Evolutionary conservation across 2,113 vertebrate species (phyloP), one percentile per base, ranked within the genome.

Genomic region (Spea bombifrons): DNA sequence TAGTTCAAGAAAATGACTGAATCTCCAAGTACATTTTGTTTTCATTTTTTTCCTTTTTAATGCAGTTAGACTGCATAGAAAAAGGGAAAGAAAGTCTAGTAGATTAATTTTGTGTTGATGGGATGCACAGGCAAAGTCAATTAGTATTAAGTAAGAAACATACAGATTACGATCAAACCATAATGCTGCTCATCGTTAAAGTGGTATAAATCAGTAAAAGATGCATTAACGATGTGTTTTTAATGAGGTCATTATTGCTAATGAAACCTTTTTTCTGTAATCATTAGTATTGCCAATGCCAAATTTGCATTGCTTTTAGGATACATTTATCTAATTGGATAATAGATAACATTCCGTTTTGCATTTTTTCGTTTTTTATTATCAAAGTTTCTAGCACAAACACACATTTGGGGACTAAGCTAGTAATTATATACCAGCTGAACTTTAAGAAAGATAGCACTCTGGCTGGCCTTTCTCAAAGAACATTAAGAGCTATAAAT

Each of bases 171-270:
- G 68, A 72, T 80, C 71, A 74, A 80, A 73, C 64, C 78, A 74
- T 74, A 74, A 74, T 74, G 78, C 64, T 74, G 68, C 78, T 61
- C 73, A 68, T 68, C 59, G 71, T 49, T 50, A n/a, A 80, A 80
- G 64, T 49, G 43, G 46, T 68, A 70, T 73, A 63, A 80, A 80
- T 74, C 71, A 74, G 64, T 66, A 74, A 74, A 72, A 80, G 64
- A 80, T 74, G 71, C 78, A 80, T 68, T 80, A 80, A 80, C 68
- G 71, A 80, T 80, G 78, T 57, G 30, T 80, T 74, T 80, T 74
- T 80, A 80, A 80, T 80, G 53, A 80, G 78, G 78, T 80, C 71
- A 80, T 80, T 80, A 80, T 74, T 73, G 78, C 64, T 80, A 80
- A 80, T 80, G 71, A 74, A 66, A 12, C 43, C 68, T 80, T 73